phyloP scores from a whole-genome alignment of 2,113 vertebrate genomes.

The Otocyon megalotis region DNA sequence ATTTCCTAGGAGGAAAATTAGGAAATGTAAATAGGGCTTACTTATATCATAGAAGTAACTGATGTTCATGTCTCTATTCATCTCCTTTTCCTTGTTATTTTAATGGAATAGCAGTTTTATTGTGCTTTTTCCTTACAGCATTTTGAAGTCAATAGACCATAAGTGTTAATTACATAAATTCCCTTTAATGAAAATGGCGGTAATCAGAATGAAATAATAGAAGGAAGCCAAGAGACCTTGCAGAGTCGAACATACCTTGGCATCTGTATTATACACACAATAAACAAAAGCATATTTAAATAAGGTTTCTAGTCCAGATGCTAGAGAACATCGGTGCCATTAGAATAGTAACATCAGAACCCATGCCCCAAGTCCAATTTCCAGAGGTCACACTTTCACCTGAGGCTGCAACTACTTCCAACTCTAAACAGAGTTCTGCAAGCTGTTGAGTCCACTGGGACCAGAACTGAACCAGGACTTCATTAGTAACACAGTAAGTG shows the following conservation, averaged over 20 bases:
- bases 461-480: neutral
- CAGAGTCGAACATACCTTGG: neutral
- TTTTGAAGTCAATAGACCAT: neutral
- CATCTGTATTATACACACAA: neutral
- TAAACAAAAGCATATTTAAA: neutral
- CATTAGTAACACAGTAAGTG: neutral
- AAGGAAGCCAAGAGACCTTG: neutral
- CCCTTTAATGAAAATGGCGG: neutral
- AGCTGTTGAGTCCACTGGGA: neutral
- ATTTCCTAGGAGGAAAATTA: neutral
- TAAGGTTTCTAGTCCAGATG: neutral
- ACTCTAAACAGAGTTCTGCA: neutral
- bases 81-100: neutral
- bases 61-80: neutral
- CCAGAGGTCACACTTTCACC: neutral
- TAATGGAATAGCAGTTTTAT: neutral
- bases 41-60: neutral
- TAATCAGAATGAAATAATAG: neutral
- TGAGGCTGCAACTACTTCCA: neutral
- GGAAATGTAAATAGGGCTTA: neutral
- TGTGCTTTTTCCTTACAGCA: neutral
- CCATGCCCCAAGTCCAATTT: neutral
- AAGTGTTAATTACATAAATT: neutral
- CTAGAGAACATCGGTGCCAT: neutral
- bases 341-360: neutral